These are phyloP conservation scores for Sturnira hondurensis DNA, from an alignment of 2,113 vertebrate species.

Conservation along the genomic window DNA sequence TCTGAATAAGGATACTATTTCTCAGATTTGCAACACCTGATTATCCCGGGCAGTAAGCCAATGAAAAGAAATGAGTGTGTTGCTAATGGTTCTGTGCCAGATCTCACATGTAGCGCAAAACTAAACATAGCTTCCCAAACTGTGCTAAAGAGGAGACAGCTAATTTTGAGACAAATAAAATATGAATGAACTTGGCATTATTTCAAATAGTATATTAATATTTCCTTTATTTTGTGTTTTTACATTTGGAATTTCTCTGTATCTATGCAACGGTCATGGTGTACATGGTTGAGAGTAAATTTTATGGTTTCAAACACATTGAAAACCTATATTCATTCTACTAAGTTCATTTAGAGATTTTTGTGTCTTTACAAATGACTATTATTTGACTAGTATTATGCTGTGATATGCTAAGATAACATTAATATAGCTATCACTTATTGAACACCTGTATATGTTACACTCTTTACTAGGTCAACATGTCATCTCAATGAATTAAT, in stretches of 20 bases:
- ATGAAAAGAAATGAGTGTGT: constrained; percentile 78
- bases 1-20: not conserved
- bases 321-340: not conserved
- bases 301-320: not conserved
- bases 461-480: not conserved
- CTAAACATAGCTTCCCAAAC: constrained; percentile 84
- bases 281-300: not conserved
- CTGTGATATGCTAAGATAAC: not conserved
- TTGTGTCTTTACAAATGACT: not conserved
- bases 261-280: not conserved
- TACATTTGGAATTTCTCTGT: not conserved
- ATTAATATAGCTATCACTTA: not conserved
- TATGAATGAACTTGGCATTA: fast-evolving
- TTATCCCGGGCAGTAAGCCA: constrained; percentile 84
- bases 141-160: constrained; percentile 86
- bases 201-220: fast-evolving
- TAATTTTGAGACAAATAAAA: constrained; percentile 83
- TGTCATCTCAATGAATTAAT: not conserved
- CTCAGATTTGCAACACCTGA: constrained; percentile 75
- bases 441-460: not conserved
- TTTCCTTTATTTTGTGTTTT: not conserved
- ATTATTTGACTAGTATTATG: not conserved
- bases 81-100: constrained; percentile 83
- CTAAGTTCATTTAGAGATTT: not conserved
- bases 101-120: constrained; percentile 87